Percentiles rank a stretch among this genome's conserved stretches.
These are phyloP conservation scores for Dasyurus viverrinus DNA, from an alignment of 2,113 vertebrate genomes.

Conservation along the genomic window DNA sequence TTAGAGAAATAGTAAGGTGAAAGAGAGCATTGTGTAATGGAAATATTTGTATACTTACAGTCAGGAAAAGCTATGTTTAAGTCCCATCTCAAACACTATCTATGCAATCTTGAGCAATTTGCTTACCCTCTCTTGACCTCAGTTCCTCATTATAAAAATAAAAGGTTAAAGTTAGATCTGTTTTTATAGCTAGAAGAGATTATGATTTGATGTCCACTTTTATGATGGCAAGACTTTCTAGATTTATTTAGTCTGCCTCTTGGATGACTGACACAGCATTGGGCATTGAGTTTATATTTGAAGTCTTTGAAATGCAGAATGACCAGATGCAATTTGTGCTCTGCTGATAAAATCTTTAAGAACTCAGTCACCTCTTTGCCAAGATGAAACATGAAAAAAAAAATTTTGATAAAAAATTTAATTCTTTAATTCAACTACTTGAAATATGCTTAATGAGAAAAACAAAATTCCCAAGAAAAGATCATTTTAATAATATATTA, in stretches of 20 bases:
- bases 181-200: background rate
- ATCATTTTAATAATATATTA: constrained; percentile 56
- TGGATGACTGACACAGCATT: background rate
- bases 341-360: background rate
- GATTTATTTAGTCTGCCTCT: background rate
- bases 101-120: background rate
- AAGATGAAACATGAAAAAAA: background rate
- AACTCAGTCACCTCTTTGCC: background rate
- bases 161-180: background rate
- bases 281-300: background rate
- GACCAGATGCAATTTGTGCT: background rate
- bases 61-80: background rate
- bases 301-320: background rate
- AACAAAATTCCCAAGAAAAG: constrained; percentile 52
- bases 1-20: background rate
- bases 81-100: background rate
- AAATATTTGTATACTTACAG: background rate
- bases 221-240: background rate
- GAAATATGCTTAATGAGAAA: constrained; percentile 54
- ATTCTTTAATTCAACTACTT: constrained; percentile 51
- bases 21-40: background rate
- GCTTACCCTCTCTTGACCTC: background rate
- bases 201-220: background rate
- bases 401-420: constrained; percentile 49
- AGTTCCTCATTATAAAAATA: background rate